Base-by-base conservation (phyloP, 2,113 vertebrate species). In the Amphilophus citrinellus region DNA sequence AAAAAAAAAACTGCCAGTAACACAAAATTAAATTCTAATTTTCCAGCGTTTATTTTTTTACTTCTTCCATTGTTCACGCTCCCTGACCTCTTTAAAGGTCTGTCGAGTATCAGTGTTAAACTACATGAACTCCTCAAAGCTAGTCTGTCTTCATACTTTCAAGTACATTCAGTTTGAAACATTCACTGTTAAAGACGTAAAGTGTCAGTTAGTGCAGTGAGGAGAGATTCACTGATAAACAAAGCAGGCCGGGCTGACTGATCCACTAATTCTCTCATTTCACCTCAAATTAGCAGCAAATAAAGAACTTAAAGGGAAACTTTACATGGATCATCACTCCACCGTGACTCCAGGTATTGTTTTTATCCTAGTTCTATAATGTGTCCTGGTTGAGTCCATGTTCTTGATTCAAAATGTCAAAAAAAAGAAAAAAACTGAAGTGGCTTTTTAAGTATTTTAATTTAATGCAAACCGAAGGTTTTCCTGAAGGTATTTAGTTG, bases 191-290 rank as follows among this genome's bases (percentile, higher is more conserved):
- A 59, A 22, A 22, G 47, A 8, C 47, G 27, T 84, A 61, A 22
- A 61, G 77, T 53, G 32, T 73, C 53, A 56, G 59, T 66, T 76
- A 60, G 76, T 85, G 66, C 83, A 85, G 53, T 22, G 17, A 2
- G 17, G 66, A 0, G 82, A 84, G 32, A 68, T 20, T 35, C 44
- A 77, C 65, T 10, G 32, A 30, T 59, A 27, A 76, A 59, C 53
- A 60, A 27, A 71, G 35, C 44, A 58, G 35, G 17, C 58, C 10
- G 78, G n/a, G 71, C 78, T 1, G 82, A 88, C 86, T 17, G 1
- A 53, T 71, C 66, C n/a, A 37, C 42, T 24, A 17, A 30, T 20
- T 20, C 24, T 0, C 44, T 50, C 5, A 53, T 8, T 37, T 57
- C 4, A 62, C 9, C 47, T 84, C 10, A 24, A 57, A 58, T 27